Base-by-base conservation (phyloP, 1,140 invertebrate genomes). In the Drosophila mayri region DNA sequence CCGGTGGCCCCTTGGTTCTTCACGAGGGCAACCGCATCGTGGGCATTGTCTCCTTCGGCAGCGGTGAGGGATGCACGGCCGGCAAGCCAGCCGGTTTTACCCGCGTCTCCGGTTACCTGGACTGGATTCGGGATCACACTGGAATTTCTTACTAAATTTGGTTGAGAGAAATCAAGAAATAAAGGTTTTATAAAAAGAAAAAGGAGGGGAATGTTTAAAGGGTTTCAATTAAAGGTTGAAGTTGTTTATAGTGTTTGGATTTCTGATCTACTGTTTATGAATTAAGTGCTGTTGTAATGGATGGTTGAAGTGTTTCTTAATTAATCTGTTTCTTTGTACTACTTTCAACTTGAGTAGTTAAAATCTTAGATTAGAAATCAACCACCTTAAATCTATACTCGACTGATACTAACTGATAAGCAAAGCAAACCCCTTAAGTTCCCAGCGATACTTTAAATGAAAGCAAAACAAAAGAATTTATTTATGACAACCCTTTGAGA, bases 81-180 rank as follows among this genome's bases (percentile, higher is more conserved):
- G 91, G 93, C 28, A 41, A 81, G 20, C 94, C 94, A 2, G 93
- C 93, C 7, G 94, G 94, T 0, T 95, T 94, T 68, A 93, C 93
- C 0, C 91, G 94, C 18, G 93, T 94, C 28, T 93, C 93, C 62
- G 67, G 76, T 18, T 93, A 93, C 77, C 70, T 94, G 9, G 66
- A 92, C 61, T 95, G 94, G 94, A 94, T 95, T 62, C 92, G 91
- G 25, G 78, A 91, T 30, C 85, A 93, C 28, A 94, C 94, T 12
- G 94, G 94, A 22, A 92, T 94, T 46, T 25, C 74, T 22, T 78
- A 77, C 57, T 76, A 68, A 66, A 38, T 4, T 20, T 9, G 14
- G 8, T 12, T 14, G 11, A 25, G 5, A 14, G 3, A 49, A 61
- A 22, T 3, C 11, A 22, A n/a, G 6, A 16, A 44, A 65, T 30